A percentile compares a stretch with the other conserved stretches of the same genome.
Conservation (phyloP, 2,113 vertebrate species). For the Rhabdornis inornatus region DNA sequence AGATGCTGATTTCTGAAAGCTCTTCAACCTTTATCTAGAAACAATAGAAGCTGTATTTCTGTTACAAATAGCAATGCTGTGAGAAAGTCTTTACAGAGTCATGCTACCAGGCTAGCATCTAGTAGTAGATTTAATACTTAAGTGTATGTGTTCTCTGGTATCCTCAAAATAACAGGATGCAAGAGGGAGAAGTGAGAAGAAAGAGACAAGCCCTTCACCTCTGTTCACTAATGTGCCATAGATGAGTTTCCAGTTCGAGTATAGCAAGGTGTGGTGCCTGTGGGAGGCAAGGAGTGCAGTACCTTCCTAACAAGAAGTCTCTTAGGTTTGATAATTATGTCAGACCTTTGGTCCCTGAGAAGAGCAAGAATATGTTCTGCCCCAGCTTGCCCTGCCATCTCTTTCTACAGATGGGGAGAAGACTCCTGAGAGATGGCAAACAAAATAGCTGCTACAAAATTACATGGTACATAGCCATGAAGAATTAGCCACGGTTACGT, state of each 20-base stretch:
- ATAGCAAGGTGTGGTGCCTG: background rate
- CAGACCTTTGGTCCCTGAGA: background rate
- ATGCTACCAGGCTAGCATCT: background rate
- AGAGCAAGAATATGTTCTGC: background rate
- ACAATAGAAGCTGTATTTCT: background rate
- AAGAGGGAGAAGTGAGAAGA: background rate
- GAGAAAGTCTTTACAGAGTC: background rate
- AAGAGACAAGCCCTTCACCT: background rate
- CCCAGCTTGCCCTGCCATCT: background rate
- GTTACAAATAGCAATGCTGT: background rate
- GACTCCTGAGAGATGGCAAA: accelerated
- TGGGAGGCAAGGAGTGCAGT: background rate
- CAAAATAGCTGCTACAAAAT: background rate
- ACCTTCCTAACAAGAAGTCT: background rate
- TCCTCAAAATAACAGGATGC: background rate
- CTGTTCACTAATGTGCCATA: background rate
- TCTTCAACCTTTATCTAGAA: background rate
- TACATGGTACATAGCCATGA: background rate
- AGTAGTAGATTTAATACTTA: background rate
- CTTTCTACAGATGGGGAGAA: background rate
- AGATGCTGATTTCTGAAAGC: background rate
- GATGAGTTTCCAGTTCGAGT: background rate
- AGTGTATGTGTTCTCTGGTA: background rate
- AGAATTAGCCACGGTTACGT: background rate
- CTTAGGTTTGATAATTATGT: background rate